phyloP scores from a whole-genome alignment of 2,113 vertebrate species.

The Microcebus murinus region DNA sequence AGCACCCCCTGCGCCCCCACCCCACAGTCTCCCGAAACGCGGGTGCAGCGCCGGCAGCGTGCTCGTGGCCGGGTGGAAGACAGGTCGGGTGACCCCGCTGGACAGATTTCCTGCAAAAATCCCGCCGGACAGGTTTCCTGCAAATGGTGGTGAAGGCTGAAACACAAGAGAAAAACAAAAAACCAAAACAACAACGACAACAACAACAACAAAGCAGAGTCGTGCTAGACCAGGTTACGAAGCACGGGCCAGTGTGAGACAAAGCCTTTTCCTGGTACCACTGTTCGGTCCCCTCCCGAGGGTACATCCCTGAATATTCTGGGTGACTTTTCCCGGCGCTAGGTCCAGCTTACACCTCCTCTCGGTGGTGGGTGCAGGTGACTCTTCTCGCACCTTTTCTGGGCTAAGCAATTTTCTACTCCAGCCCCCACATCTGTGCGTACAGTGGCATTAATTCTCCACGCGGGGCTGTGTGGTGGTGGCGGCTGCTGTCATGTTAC shows the following conservation, averaged over 20 bases:
- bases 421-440: conserved; percentile 36
- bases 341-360: conserved; percentile 67
- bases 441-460: conserved; percentile 68
- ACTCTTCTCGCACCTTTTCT: conserved; percentile 74
- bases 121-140: neutral
- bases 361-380: conserved; percentile 70
- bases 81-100: neutral
- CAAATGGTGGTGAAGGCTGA: neutral
- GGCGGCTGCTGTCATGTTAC: conserved; percentile 30
- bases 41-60: neutral
- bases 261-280: conserved; percentile 60
- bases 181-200: too few relatives aligned
- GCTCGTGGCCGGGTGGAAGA: neutral
- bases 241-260: neutral
- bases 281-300: conserved; percentile 68
- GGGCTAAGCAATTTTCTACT: conserved; percentile 55
- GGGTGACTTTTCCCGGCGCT: conserved; percentile 63
- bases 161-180: neutral
- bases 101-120: too few relatives aligned
- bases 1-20: neutral
- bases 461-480: neutral
- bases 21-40: neutral
- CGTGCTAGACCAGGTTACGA: neutral
- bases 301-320: conserved; percentile 79
- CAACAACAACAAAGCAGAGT: neutral